phyloP scores from a whole-genome alignment of 2,888 invertebrate species.

The Bhutanitis thaidina region DNA sequence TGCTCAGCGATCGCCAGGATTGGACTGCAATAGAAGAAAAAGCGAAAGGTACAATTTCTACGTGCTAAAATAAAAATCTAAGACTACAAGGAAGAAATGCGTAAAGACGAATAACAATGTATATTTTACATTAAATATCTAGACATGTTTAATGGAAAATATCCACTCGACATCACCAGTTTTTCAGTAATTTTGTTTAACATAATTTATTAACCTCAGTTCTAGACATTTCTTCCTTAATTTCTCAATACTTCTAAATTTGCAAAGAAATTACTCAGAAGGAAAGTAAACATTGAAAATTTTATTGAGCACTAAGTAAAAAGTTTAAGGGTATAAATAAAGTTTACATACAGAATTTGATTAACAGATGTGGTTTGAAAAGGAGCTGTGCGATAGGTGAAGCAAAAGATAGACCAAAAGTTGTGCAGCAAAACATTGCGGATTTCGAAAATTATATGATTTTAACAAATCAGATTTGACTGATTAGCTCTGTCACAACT shows the following conservation, averaged over 20 bases:
- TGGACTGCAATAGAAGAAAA: slow-evolving; percentile 84
- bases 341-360: slow-evolving; percentile 24
- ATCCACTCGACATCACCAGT: too few species aligned
- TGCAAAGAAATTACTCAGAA: slow-evolving; percentile 11
- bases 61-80: slow-evolving; percentile 14
- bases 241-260: slow-evolving; percentile 2
- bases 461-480: too few species aligned
- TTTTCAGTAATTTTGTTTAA: neutral
- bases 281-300: neutral
- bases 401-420: slow-evolving; percentile 1
- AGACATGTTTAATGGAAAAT: too few species aligned
- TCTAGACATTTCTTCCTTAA: slow-evolving; percentile 9
- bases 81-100: slow-evolving; percentile 19
- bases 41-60: slow-evolving; percentile 22
- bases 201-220: neutral
- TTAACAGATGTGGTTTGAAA: slow-evolving; percentile 7
- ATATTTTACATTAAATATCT: too few species aligned
- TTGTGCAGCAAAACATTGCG: neutral
- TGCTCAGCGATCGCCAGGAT: slow-evolving; percentile 88
- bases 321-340: slow-evolving; percentile 5
- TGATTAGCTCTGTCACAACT: neutral
- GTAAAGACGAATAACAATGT: neutral
- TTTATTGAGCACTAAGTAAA: slow-evolving; percentile 3
- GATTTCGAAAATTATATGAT: too few species aligned
- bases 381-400: slow-evolving; percentile 13